Percentiles rank a stretch among this genome's conserved stretches.
phyloP scores from a whole-genome alignment of 2,113 vertebrate genomes.

The Ariopsis seemanni region DNA sequence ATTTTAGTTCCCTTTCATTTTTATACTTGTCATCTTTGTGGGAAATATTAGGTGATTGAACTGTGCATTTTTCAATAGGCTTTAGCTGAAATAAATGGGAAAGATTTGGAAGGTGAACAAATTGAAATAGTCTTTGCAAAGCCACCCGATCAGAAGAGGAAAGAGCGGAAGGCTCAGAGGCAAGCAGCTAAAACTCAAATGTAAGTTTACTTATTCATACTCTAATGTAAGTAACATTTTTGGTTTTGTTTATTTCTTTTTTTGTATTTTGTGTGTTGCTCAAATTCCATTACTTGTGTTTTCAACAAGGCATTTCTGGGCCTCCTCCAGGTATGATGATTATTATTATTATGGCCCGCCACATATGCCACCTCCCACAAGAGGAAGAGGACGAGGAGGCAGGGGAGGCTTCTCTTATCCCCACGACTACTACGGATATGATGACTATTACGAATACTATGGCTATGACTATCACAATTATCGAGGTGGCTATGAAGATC shows the following conservation, averaged over 20 bases:
- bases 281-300: slow-evolving; percentile 26
- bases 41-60: neutral
- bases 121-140: slow-evolving; percentile 99
- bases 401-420: slow-evolving; percentile 95
- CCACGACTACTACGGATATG: slow-evolving; percentile 96
- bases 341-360: slow-evolving; percentile 98
- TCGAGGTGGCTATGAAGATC: slow-evolving; percentile 98
- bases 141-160: slow-evolving; percentile 99
- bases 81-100: slow-evolving; percentile 97
- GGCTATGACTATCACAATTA: slow-evolving; percentile 99
- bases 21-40: neutral
- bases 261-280: neutral
- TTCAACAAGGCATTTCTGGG: slow-evolving; percentile 15
- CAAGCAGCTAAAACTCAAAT: slow-evolving; percentile 99
- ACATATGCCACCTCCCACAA: slow-evolving; percentile 93
- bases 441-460: slow-evolving; percentile 99
- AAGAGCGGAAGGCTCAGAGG: slow-evolving; percentile 98
- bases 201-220: slow-evolving; percentile 71
- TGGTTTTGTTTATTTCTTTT: neutral
- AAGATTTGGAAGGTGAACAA: slow-evolving; percentile 97
- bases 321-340: slow-evolving; percentile 90
- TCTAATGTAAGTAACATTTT: neutral
- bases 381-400: slow-evolving; percentile 90
- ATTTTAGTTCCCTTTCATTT: neutral
- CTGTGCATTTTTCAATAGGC: slow-evolving; percentile 73